Conservation (phyloP, 2,797 vertebrate species). For the Pogonophryne albipinna region DNA sequence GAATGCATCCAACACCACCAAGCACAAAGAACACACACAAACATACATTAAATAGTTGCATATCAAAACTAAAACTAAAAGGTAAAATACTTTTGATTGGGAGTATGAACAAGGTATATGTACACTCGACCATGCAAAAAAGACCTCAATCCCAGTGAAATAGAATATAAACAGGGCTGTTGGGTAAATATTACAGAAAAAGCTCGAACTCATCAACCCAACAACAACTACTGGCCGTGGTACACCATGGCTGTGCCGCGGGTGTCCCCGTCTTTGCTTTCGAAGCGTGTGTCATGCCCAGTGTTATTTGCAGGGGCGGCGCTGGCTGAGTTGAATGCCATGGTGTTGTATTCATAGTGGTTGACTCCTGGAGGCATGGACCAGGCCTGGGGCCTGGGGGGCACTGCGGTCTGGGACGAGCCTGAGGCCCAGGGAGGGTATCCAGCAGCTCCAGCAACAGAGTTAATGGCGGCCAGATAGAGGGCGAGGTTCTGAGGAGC, state of each 20-base stretch:
- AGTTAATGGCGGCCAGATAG: conserved; percentile 66
- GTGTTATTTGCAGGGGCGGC: background rate
- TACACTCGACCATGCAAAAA: conserved; percentile 32
- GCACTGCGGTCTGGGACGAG: conserved; percentile 36
- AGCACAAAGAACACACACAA: conserved; percentile 61
- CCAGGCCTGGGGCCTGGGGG: conserved; percentile 66
- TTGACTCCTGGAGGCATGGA: conserved; percentile 50
- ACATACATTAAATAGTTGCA: conserved; percentile 73
- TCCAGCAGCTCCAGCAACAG: conserved; percentile 37
- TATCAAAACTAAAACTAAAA: conserved; percentile 71
- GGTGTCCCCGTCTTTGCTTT: conserved; percentile 34
- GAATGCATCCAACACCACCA: conserved; percentile 27
- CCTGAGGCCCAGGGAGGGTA: conserved; percentile 61
- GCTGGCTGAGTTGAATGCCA: conserved; percentile 42
- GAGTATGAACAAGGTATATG: conserved; percentile 48
- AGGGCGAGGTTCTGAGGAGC: conserved; percentile 70
- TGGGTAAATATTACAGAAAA: conserved; percentile 9
- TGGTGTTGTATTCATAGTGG: conserved; percentile 72
- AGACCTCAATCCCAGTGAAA: background rate
- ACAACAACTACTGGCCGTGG: conserved; percentile 47
- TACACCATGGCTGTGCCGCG: conserved; percentile 33
- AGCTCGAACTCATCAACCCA: background rate
- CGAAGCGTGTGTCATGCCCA: conserved; percentile 4
- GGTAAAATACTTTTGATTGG: conserved; percentile 40
- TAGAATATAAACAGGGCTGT: background rate